A percentile compares a stretch with the other conserved stretches of the same genome.
Conservation (phyloP, 2,113 vertebrate species). For the Cavia porcellus region DNA sequence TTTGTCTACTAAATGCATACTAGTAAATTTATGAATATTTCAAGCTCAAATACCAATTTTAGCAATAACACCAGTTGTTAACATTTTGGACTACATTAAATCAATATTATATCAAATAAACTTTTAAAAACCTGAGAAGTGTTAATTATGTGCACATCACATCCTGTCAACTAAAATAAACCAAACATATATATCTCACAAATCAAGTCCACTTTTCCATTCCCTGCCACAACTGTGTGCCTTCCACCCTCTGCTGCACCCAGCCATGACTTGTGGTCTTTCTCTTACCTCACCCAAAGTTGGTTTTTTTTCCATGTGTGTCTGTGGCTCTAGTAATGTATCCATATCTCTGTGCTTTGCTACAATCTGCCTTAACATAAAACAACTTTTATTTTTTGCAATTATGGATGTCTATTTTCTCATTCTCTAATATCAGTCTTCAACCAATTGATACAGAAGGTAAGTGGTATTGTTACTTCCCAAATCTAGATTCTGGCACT, state of each 20-base stretch:
- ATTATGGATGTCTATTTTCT: background rate
- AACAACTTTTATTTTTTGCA: background rate
- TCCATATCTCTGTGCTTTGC: background rate
- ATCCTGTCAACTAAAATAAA: background rate
- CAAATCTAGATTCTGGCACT: background rate
- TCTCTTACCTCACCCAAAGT: rapidly evolving
- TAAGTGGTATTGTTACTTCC: background rate
- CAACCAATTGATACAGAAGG: background rate
- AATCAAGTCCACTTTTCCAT: background rate
- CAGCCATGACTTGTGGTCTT: too few relatives aligned
- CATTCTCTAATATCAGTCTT: background rate
- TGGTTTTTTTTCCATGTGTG: background rate
- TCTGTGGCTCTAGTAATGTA: background rate
- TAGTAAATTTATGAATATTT: background rate
- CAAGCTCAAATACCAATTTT: background rate
- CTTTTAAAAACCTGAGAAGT: slow-evolving; percentile 11
- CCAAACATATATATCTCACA: background rate
- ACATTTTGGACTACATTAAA: background rate
- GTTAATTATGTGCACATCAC: background rate
- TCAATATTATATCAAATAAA: slow-evolving; percentile 16
- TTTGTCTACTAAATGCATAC: background rate
- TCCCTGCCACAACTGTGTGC: background rate
- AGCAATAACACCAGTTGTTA: background rate
- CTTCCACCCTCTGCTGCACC: rapidly evolving
- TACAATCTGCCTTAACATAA: background rate